phyloP scores from a whole-genome alignment of 2,888 invertebrate genomes.

The Cacoxenus indagator region DNA sequence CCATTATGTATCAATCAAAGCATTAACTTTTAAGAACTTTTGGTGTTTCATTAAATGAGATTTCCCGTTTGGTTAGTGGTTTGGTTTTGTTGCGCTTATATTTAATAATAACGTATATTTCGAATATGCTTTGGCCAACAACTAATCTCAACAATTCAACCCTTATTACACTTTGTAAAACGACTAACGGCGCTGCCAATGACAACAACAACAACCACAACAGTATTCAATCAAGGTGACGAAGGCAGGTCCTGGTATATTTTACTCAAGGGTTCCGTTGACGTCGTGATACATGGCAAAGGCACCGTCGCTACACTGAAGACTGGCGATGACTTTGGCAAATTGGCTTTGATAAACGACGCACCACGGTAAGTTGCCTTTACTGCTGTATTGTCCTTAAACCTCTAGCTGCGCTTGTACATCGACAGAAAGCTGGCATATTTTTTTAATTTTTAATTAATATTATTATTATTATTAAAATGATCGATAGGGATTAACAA shows the following conservation, averaged over 20 bases:
- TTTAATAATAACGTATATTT: no score
- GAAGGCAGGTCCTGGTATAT: slow-evolving; percentile 89
- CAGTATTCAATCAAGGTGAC: slow-evolving; percentile 88
- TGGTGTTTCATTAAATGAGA: no score
- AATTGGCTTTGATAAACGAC: slow-evolving; percentile 87
- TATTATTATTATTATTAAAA: background rate
- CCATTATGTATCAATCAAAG: no score
- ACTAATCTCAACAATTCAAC: slow-evolving; percentile 32
- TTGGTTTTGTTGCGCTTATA: no score
- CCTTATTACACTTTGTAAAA: slow-evolving; percentile 16
- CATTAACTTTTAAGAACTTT: no score
- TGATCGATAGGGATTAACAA: no score
- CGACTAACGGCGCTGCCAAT: slow-evolving; percentile 27
- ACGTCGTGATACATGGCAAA: slow-evolving; percentile 87
- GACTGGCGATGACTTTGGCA: slow-evolving; percentile 90
- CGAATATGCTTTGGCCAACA: background rate
- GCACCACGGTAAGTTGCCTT: slow-evolving; percentile 78
- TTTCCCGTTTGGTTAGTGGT: no score
- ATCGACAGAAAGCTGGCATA: background rate
- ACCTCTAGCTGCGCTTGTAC: no score
- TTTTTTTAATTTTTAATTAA: background rate
- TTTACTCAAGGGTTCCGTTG: slow-evolving; percentile 84
- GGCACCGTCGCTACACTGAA: slow-evolving; percentile 85
- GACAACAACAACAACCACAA: slow-evolving; percentile 11
- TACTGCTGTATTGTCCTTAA: background rate